Conservation (phyloP, 2,888 invertebrate genomes). For the Parascotia fuliginaria region DNA sequence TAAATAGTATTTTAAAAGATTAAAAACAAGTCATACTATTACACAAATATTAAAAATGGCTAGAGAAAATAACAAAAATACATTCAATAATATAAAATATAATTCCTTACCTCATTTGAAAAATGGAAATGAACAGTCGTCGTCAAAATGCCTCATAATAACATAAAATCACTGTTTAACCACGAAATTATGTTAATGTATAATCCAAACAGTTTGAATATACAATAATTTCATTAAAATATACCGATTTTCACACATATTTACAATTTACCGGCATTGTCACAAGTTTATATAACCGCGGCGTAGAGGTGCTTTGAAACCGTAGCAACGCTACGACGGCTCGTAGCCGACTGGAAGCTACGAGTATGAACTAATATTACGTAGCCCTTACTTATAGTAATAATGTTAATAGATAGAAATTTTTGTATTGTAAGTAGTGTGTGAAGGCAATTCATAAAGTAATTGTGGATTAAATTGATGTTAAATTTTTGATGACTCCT, state of each 20-base stretch:
- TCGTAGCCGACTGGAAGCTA: slow-evolving; percentile 61
- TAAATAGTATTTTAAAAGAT: no score
- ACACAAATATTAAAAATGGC: no score
- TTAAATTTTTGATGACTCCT: slow-evolving; percentile 28
- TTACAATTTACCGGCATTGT: slow-evolving; percentile 43
- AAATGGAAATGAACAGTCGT: slow-evolving; percentile 21
- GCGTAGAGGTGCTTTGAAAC: slow-evolving; percentile 46
- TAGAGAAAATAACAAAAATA: no score
- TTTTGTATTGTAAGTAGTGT: slow-evolving; percentile 25
- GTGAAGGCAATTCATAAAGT: slow-evolving; percentile 16
- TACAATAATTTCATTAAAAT: slow-evolving; percentile 5
- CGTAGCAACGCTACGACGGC: slow-evolving; percentile 60
- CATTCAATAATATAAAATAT: not conserved
- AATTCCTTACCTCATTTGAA: slow-evolving; percentile 34
- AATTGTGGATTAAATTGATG: slow-evolving; percentile 3
- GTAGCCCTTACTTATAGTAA: slow-evolving; percentile 14
- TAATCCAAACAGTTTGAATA: slow-evolving; percentile 17
- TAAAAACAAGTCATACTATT: no score
- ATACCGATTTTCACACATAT: slow-evolving; percentile 30
- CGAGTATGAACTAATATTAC: slow-evolving; percentile 13
- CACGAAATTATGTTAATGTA: slow-evolving; percentile 15
- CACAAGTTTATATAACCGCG: slow-evolving; percentile 33
- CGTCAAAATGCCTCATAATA: slow-evolving; percentile 15
- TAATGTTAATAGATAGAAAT: slow-evolving; percentile 18
- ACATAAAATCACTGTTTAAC: slow-evolving; percentile 24